phyloP scores from a whole-genome alignment of 2,797 vertebrate species.

The Hyperoplus lanceolatus region DNA sequence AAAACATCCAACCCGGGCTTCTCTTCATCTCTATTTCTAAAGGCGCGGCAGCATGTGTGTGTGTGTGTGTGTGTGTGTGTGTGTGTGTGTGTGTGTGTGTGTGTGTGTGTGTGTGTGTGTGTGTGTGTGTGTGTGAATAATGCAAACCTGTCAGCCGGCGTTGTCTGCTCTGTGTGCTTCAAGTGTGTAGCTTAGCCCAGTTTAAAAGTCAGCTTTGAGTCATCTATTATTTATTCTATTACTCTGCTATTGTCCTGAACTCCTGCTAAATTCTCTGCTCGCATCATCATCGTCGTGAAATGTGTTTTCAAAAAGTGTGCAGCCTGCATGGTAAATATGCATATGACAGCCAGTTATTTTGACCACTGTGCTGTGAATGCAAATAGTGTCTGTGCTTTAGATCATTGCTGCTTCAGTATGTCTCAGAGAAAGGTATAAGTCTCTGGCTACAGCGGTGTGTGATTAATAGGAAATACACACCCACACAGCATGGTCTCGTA shows the following conservation, averaged over 20 bases:
- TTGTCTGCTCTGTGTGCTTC: slow-evolving; percentile 69
- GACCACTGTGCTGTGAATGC: slow-evolving; percentile 59
- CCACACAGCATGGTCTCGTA: too few species aligned
- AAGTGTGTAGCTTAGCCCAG: slow-evolving; percentile 65
- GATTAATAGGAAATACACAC: too few species aligned
- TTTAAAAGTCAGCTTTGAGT: slow-evolving; percentile 77
- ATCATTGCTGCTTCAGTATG: slow-evolving; percentile 22
- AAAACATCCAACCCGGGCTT: slow-evolving; percentile 24
- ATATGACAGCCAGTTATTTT: slow-evolving; percentile 63
- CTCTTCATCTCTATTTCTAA: slow-evolving; percentile 41
- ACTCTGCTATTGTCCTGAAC: slow-evolving; percentile 64
- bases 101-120: slow-evolving; percentile 12
- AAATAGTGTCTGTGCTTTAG: slow-evolving; percentile 47
- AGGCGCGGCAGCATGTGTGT: too few species aligned
- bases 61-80: background rate
- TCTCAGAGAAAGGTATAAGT: too few species aligned
- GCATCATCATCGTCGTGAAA: slow-evolving; percentile 60
- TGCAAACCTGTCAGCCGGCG: slow-evolving; percentile 72
- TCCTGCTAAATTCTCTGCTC: slow-evolving; percentile 58
- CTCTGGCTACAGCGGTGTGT: too few species aligned
- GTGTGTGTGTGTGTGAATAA: slow-evolving; percentile 65
- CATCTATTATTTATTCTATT: slow-evolving; percentile 79
- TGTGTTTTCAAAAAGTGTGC: slow-evolving; percentile 55
- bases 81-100: too few species aligned
- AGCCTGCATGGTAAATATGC: slow-evolving; percentile 58